Conservation (phyloP, 37 sponge, comb jelly and placozoan genomes). For the Spongilla lacustris region DNA sequence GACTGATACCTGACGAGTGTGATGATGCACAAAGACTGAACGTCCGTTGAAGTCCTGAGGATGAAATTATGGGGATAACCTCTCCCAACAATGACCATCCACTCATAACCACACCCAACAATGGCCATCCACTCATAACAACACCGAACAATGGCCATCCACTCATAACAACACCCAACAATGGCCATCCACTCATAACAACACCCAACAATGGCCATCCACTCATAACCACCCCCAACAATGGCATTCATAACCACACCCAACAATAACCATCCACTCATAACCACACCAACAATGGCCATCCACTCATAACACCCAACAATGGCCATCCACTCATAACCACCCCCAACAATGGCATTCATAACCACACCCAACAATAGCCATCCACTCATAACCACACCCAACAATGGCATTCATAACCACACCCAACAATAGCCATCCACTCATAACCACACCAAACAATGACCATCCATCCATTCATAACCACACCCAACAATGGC, state of each 20-base stretch:
- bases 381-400: background rate
- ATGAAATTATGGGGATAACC: background rate
- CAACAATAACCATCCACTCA: too few relatives aligned
- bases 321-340: too few relatives aligned
- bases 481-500: background rate
- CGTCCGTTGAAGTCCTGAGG: slow-evolving; percentile 77
- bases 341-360: background rate
- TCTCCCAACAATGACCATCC: background rate
- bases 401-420: background rate
- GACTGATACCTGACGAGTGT: slow-evolving; percentile 17
- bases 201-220: background rate
- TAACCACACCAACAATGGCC: too few relatives aligned
- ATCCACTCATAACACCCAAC: too few relatives aligned
- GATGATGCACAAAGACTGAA: slow-evolving; percentile 57
- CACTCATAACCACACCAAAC: background rate
- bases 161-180: too few relatives aligned
- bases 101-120: background rate
- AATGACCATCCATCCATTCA: background rate
- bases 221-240: too few relatives aligned
- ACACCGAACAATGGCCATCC: too few relatives aligned
- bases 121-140: background rate
- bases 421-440: background rate
- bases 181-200: background rate
- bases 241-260: too few relatives aligned
- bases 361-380: background rate